Conservation (phyloP, 2,888 invertebrate genomes). For the Agrilus biguttatus region DNA sequence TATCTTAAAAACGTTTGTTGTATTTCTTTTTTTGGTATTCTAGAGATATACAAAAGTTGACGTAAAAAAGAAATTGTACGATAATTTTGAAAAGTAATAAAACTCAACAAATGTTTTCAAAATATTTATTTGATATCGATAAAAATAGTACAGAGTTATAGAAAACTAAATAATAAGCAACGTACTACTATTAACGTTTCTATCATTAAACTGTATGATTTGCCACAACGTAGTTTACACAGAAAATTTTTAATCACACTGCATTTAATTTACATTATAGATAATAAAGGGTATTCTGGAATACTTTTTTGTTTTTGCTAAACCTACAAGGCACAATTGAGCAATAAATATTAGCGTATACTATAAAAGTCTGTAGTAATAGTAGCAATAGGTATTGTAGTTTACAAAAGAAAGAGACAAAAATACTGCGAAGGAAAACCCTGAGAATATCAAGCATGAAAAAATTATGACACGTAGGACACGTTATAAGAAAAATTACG, state of each 20-base stretch:
- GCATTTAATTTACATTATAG: not conserved
- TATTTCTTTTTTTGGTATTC: too few species aligned
- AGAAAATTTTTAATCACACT: not conserved
- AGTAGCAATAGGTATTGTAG: slow-evolving; percentile 7
- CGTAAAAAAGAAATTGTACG: not conserved
- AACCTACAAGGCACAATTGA: slow-evolving; percentile 27
- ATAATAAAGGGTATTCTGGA: not conserved
- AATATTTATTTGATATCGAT: slow-evolving; percentile 7
- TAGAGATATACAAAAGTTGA: too few species aligned
- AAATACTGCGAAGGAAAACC: slow-evolving; percentile 11
- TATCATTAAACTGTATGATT: too few species aligned
- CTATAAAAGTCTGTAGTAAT: slow-evolving; percentile 12
- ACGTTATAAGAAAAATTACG: too few species aligned
- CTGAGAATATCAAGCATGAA: slow-evolving; percentile 7
- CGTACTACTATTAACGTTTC: too few species aligned
- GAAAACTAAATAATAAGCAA: too few species aligned
- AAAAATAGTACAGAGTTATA: not conserved
- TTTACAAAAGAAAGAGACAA: slow-evolving; percentile 6
- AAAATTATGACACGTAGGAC: too few species aligned
- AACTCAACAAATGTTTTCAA: slow-evolving; percentile 6
- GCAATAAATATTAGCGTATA: slow-evolving; percentile 23
- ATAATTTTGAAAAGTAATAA: slow-evolving; percentile 6
- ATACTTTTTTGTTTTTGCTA: slow-evolving; percentile 1
- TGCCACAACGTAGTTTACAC: too few species aligned
- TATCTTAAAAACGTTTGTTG: too few species aligned